phyloP scores from a whole-genome alignment of 2,797 vertebrate genomes.

The Crax fasciolata region DNA sequence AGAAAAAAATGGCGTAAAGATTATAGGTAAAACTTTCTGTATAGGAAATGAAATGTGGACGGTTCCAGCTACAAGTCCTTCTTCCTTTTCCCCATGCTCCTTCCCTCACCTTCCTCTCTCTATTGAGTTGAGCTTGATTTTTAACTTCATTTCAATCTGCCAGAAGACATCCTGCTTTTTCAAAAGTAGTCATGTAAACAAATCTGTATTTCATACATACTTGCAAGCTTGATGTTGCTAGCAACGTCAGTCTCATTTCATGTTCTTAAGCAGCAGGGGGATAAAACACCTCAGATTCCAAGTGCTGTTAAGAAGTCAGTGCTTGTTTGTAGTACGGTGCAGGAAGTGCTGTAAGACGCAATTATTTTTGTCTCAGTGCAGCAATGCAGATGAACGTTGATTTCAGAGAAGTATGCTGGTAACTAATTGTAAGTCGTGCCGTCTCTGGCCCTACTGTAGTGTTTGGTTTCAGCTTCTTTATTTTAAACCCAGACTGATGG shows the following conservation, averaged over 20 bases:
- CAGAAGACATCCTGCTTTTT: conserved; percentile 9
- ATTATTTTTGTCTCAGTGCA: background rate
- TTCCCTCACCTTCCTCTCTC: background rate
- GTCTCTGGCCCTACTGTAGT: background rate
- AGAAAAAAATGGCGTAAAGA: background rate
- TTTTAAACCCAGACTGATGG: background rate
- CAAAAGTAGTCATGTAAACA: conserved; percentile 36
- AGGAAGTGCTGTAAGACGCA: background rate
- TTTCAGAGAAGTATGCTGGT: background rate
- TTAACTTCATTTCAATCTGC: background rate
- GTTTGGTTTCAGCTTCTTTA: background rate
- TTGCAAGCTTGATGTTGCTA: background rate
- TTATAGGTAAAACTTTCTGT: background rate
- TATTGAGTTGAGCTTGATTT: background rate
- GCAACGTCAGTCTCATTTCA: background rate
- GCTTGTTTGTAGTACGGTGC: background rate
- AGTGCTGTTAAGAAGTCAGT: background rate
- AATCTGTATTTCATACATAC: background rate
- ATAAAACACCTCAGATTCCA: background rate
- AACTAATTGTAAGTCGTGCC: background rate
- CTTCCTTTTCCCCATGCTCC: background rate
- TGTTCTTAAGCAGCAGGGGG: background rate
- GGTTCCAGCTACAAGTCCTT: background rate
- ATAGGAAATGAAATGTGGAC: background rate
- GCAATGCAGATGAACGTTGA: background rate